Evolutionary conservation across 2,888 invertebrate species (phyloP).

Genomic region (Rotaria sp.): DNA sequence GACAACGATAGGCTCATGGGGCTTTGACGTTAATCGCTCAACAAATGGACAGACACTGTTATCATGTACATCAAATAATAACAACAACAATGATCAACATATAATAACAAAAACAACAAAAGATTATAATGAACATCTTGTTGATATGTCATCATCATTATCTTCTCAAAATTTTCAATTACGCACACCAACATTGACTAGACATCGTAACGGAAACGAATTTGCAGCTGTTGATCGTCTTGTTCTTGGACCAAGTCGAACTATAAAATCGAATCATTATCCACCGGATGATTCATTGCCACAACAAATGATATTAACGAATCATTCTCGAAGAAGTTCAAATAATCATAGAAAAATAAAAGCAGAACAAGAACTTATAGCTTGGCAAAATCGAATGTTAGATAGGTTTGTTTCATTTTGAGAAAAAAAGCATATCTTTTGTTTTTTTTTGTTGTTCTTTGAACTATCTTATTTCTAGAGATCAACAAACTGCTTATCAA

Average conservation of each 20-base stretch:
- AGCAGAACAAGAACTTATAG: neutral
- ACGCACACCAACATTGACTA: neutral
- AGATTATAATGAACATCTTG: constrained; percentile 8
- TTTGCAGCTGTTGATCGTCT: constrained; percentile 29
- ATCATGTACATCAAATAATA: neutral
- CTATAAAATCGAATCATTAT: neutral
- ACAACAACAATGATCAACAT: neutral
- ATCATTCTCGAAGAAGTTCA: neutral
- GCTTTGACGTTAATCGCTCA: constrained; percentile 9
- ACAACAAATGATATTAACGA: neutral
- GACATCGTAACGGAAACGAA: neutral
- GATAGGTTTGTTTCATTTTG: neutral
- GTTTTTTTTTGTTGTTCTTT: too few relatives aligned
- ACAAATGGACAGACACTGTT: neutral
- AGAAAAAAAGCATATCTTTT: neutral
- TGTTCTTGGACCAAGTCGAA: neutral
- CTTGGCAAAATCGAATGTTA: constrained; percentile 18
- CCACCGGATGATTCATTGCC: neutral
- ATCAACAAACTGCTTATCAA: neutral
- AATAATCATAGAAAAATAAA: neutral
- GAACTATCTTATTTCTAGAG: neutral
- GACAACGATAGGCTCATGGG: neutral
- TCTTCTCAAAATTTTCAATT: neutral
- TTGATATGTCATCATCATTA: neutral
- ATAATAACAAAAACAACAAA: neutral